Base-by-base conservation (phyloP, 2,113 vertebrate species). In the Brachypodius melanocephalos region DNA sequence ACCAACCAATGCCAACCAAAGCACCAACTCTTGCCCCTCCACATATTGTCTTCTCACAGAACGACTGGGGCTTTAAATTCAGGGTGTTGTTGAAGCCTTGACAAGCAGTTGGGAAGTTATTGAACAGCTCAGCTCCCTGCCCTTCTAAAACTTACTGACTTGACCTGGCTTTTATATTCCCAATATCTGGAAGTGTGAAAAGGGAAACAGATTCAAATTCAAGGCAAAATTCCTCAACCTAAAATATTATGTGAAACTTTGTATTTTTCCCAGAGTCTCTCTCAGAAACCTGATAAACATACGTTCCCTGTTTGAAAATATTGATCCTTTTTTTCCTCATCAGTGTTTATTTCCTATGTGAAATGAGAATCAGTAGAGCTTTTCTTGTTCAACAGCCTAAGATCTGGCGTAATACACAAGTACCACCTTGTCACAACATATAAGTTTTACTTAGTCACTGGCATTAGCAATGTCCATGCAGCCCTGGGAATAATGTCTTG, bases 391-490 rank as follows among this genome's bases (percentile, higher is more conserved):
- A 75, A 54, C 62, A 75, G 46, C 26, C 4, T 74, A 16, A 80
- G 45, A 59, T 85, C 26, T 83, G 40, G 34, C 8, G 2, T 72
- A 92, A 84, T 52, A 65, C 17, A 89, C 36, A 82, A 83, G n/a
- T 51, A 88, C 42, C 59, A 74, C 72, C 81, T 80, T 93, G 85
- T 86, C 78, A 66, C 4, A 22, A 95, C 82, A 95, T 92, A 68
- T 78, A 74, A 83, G 21, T 73, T 95, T 89, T 85, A 67, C n/a
- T 88, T 82, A 87, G 43, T 87, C 59, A 20, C 25, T 63, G 49
- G 38, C 52, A 63, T 76, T 84, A 85, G 54, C 45, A 62, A 63
- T 57, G 74, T 85, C 83, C 54, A 69, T 1, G 4, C 40, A 77
- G 87, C 32, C 68, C 36, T n/a, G 55, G 43, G 68, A 87, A 78